Conservation (phyloP, 1,140 invertebrate genomes). For the Neocloeon triangulifer region DNA sequence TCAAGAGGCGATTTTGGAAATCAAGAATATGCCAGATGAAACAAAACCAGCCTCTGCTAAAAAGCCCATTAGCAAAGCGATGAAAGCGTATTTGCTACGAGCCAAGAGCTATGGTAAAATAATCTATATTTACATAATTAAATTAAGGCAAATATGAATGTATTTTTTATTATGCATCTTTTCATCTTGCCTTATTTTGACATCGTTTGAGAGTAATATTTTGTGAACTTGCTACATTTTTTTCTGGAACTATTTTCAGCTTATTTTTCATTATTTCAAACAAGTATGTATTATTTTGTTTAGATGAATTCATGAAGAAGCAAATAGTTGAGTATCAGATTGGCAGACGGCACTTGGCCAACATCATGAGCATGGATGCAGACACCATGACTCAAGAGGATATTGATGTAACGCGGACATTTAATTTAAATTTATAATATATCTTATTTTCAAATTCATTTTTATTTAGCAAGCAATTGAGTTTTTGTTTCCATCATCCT, state of each 20-base stretch:
- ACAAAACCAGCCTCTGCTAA: conserved; percentile 17
- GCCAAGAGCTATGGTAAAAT: conserved; percentile 44
- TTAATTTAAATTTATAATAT: conserved; percentile 3
- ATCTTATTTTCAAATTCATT: conserved; percentile 8
- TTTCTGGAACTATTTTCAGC: conserved; percentile 4
- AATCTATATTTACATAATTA: too few relatives aligned
- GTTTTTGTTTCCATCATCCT: conserved; percentile 80
- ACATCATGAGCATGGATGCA: conserved; percentile 91
- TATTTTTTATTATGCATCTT: too few relatives aligned
- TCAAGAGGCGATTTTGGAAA: too few relatives aligned
- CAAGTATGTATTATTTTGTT: conserved; percentile 11
- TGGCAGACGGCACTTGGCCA: conserved; percentile 85
- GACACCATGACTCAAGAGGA: conserved; percentile 70
- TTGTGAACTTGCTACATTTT: neutral
- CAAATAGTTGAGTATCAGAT: conserved; percentile 66
- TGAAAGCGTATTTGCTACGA: conserved; percentile 66
- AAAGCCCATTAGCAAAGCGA: conserved; percentile 56
- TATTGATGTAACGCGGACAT: conserved; percentile 41
- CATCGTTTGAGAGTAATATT: conserved; percentile 3
- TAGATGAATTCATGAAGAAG: conserved; percentile 63
- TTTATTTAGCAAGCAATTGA: conserved; percentile 51
- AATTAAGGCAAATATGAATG: too few relatives aligned
- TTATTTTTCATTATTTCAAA: conserved; percentile 4
- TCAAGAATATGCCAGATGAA: too few relatives aligned
- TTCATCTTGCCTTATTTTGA: too few relatives aligned